These are phyloP conservation scores for Eilema caniola DNA, from an alignment of 2,888 invertebrate species.

Conservation along the genomic window DNA sequence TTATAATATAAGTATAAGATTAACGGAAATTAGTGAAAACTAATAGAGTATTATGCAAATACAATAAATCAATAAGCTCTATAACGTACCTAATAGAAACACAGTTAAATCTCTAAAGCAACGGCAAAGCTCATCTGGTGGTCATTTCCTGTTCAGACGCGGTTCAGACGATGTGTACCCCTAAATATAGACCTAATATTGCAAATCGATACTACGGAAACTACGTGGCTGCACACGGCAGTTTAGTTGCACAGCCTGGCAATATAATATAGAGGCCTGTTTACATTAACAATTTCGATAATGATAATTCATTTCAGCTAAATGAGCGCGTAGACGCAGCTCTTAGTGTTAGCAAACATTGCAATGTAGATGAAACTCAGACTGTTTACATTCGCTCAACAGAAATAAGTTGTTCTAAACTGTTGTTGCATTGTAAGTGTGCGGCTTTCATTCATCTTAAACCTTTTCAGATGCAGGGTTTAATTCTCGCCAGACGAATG, in stretches of 20 bases:
- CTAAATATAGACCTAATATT: conserved; percentile 56
- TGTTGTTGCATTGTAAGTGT: conserved; percentile 79
- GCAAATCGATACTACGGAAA: conserved; percentile 49
- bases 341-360: conserved; percentile 55
- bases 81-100: conserved; percentile 19
- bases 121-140: conserved; percentile 76
- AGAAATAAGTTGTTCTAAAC: conserved; percentile 81
- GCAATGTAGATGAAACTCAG: conserved; percentile 71
- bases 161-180: conserved; percentile 68
- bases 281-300: conserved; percentile 10
- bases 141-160: conserved; percentile 80
- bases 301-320: conserved; percentile 39
- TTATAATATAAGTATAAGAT: too few species aligned
- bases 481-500: conserved; percentile 79
- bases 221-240: conserved; percentile 15
- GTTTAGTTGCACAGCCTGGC: neutral
- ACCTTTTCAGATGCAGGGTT: conserved; percentile 80
- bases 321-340: conserved; percentile 43
- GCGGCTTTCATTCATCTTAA: conserved; percentile 80
- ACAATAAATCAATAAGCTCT: conserved; percentile 21
- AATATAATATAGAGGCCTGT: neutral
- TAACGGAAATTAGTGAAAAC: neutral
- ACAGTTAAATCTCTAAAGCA: conserved; percentile 46
- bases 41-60: neutral
- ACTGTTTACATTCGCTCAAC: conserved; percentile 74